A percentile compares a stretch with the other conserved stretches of the same genome.
These are phyloP conservation scores for Atrichornis clamosus DNA, from an alignment of 2,113 vertebrate species.

Conservation along the genomic window DNA sequence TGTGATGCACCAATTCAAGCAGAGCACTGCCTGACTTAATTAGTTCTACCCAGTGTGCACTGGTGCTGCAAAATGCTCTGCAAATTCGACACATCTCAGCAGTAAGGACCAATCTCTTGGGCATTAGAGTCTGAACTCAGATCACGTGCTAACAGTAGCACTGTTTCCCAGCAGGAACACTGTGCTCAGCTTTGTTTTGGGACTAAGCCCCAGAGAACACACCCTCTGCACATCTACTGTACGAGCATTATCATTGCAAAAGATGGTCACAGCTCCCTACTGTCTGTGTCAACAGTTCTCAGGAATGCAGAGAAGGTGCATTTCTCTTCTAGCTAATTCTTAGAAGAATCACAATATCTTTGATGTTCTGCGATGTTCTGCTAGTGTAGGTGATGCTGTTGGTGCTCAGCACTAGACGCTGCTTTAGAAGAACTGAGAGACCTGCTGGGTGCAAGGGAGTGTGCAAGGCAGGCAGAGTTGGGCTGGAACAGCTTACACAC, in stretches of 20 bases:
- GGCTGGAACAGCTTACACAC: neutral
- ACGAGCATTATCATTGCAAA: neutral
- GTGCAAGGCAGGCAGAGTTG: neutral
- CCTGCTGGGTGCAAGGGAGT: neutral
- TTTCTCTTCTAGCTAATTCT: neutral
- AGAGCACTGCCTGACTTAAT: neutral
- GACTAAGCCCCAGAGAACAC: neutral
- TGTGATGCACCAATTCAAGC: neutral
- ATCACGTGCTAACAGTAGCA: neutral
- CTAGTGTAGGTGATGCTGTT: neutral
- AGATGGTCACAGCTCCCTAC: neutral
- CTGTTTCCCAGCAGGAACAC: neutral
- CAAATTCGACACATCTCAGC: neutral
- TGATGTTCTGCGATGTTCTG: neutral
- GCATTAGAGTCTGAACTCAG: neutral
- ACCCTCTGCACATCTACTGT: neutral
- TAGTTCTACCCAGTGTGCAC: neutral
- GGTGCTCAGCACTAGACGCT: neutral
- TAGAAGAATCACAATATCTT: neutral
- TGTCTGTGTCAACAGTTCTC: neutral
- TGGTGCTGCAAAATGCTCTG: neutral
- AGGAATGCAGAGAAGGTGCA: neutral
- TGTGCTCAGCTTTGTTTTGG: neutral
- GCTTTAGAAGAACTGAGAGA: neutral
- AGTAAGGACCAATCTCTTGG: neutral